phyloP scores from a whole-genome alignment of 2,888 invertebrate species.

The Lepidonotus clava region DNA sequence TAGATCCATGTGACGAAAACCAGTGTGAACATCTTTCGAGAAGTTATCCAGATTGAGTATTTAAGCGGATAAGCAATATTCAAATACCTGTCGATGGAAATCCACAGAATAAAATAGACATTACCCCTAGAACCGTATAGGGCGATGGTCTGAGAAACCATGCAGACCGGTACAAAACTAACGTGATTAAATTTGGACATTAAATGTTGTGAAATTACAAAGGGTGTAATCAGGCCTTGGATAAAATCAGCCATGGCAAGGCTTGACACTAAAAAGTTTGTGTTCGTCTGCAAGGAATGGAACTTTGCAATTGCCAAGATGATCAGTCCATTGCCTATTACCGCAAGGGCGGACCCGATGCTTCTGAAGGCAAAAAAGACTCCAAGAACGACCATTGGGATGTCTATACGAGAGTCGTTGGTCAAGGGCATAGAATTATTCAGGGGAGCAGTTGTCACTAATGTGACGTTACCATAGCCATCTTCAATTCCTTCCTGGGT shows the following conservation, averaged over 20 bases:
- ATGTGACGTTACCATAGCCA: too few relatives aligned
- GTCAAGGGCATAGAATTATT: too few relatives aligned
- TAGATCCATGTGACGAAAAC: neutral
- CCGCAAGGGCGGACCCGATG: too few relatives aligned
- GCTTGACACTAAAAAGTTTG: neutral
- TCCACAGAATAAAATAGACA: neutral
- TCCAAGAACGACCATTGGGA: too few relatives aligned
- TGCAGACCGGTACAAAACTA: neutral
- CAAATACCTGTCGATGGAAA: neutral
- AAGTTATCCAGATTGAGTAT: neutral
- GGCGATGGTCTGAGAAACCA: neutral
- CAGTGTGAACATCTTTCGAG: neutral
- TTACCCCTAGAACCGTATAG: neutral
- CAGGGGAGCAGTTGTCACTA: too few relatives aligned
- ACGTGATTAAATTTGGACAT: neutral
- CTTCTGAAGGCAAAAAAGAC: too few relatives aligned
- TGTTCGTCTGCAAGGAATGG: neutral
- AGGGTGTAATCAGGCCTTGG: neutral
- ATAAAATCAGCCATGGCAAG: neutral
- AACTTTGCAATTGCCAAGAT: too few relatives aligned
- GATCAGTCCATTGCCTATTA: too few relatives aligned
- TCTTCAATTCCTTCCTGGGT: too few relatives aligned
- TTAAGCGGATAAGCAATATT: neutral
- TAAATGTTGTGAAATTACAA: neutral
- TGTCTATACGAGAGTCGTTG: too few relatives aligned